phyloP scores from a whole-genome alignment of 1,140 invertebrate species.

The Asbolus verrucosus region DNA sequence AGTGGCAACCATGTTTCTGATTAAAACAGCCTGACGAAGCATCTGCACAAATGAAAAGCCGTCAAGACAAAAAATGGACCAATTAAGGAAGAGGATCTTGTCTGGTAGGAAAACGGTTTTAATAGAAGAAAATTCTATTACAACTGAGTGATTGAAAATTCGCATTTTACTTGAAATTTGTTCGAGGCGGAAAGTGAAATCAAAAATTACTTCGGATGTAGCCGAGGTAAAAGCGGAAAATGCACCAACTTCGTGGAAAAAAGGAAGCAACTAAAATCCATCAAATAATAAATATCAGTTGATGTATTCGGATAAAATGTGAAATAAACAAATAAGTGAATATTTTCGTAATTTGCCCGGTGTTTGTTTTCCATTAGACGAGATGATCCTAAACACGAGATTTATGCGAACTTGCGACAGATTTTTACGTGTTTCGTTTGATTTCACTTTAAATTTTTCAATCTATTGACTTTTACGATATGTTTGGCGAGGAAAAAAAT shows the following conservation, averaged over 20 bases:
- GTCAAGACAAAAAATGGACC: not conserved
- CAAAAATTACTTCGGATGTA: not conserved
- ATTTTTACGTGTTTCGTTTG: slow-evolving; percentile 42
- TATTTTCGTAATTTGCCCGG: slow-evolving; percentile 31
- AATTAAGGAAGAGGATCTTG: not conserved
- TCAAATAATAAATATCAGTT: slow-evolving; percentile 18
- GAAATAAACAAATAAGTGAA: slow-evolving; percentile 36
- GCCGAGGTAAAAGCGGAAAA: not conserved
- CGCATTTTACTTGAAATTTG: not conserved
- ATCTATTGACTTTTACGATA: slow-evolving; percentile 45
- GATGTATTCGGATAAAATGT: slow-evolving; percentile 24
- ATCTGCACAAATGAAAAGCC: not conserved
- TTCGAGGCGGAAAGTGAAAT: not conserved
- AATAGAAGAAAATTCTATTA: slow-evolving; percentile 11
- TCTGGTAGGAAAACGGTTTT: not conserved
- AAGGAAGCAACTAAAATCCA: not conserved
- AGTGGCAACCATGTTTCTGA: slow-evolving; percentile 6
- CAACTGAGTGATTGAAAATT: slow-evolving; percentile 4
- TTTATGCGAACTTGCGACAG: slow-evolving; percentile 22
- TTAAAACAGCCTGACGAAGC: not conserved
- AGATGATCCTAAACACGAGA: slow-evolving; percentile 31
- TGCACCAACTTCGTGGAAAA: not conserved
- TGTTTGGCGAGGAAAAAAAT: slow-evolving; percentile 45
- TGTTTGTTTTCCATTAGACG: slow-evolving; percentile 42
- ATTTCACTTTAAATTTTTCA: slow-evolving; percentile 47